These are phyloP conservation scores for Xerus rutilus DNA, from an alignment of 2,797 vertebrate species.

Conservation along the genomic window DNA sequence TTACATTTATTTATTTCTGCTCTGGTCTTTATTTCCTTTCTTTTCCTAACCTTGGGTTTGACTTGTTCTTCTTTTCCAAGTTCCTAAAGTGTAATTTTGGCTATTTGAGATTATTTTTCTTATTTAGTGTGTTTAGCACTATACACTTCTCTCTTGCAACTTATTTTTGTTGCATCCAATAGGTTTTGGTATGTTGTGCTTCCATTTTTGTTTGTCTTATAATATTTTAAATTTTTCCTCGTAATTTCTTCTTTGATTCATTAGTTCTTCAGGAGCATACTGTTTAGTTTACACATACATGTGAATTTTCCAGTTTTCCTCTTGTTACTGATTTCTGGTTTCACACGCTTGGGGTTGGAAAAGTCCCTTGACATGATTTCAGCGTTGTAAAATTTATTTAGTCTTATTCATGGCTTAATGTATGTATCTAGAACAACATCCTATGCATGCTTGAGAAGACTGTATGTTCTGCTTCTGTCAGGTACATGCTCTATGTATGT, in stretches of 20 bases:
- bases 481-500: neutral
- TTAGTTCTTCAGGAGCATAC: neutral
- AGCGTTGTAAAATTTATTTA: neutral
- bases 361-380: neutral
- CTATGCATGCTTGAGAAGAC: neutral
- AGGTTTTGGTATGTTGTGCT: neutral
- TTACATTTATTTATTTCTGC: neutral
- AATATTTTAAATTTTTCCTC: neutral
- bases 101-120: neutral
- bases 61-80: neutral
- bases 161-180: neutral
- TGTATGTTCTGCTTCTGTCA: neutral
- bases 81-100: neutral
- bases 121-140: neutral
- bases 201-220: neutral
- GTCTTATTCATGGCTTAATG: neutral
- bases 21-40: neutral
- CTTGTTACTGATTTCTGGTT: neutral
- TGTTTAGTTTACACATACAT: neutral
- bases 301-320: neutral
- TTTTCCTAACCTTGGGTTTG: neutral
- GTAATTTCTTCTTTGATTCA: neutral
- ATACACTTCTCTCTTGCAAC: neutral
- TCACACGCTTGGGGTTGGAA: neutral
- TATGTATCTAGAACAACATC: neutral